Conservation (phyloP, 2,113 vertebrate genomes). For the Peromyscus polionotus region DNA sequence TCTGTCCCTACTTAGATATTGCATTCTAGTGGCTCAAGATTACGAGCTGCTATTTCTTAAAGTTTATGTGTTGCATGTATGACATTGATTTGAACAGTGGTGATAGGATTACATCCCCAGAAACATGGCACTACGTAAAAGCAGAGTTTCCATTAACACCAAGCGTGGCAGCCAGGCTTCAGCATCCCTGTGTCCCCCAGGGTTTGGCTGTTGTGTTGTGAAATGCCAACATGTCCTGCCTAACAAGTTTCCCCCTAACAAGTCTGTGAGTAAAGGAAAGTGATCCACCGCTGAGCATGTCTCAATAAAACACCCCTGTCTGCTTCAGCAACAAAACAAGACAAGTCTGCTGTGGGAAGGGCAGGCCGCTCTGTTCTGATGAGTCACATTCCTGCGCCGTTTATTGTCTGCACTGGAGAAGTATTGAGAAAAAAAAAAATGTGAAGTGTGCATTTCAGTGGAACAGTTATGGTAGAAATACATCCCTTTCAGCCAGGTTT, state of each 20-base stretch:
- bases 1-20: background rate
- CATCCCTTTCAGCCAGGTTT: background rate
- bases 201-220: background rate
- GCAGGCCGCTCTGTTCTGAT: background rate
- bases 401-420: slow-evolving; percentile 40
- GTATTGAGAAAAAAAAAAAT: background rate
- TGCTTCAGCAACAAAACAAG: background rate
- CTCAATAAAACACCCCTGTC: background rate
- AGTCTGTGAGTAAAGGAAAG: background rate
- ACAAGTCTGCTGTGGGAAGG: background rate
- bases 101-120: background rate
- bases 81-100: background rate
- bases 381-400: background rate
- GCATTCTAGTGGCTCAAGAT: background rate
- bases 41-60: background rate
- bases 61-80: background rate
- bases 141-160: slow-evolving; percentile 9
- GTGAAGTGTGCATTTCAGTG: background rate
- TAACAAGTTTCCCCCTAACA: background rate
- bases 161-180: background rate
- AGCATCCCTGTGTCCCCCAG: background rate
- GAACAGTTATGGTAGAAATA: background rate
- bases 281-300: background rate
- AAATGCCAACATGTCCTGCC: background rate
- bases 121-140: background rate